phyloP scores from a whole-genome alignment of 2,113 vertebrate species.

The Oryzias woworae region DNA sequence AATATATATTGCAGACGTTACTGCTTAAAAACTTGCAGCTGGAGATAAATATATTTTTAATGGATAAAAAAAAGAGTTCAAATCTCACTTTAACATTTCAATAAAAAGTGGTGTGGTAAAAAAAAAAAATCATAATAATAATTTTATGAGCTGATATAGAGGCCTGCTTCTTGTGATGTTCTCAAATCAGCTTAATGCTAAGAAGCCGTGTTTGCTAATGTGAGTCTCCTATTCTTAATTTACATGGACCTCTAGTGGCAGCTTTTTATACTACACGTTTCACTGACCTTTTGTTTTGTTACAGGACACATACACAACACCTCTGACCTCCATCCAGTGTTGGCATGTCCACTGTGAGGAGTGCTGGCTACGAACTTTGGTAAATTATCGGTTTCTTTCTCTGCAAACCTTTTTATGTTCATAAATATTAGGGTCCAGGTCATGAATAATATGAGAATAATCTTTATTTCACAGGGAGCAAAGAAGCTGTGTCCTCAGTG shows the following conservation, averaged over 20 bases:
- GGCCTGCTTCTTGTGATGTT: no score
- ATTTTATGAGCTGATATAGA: no score
- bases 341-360: constrained; percentile 86
- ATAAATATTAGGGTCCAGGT: neutral
- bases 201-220: neutral
- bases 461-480: constrained; percentile 68
- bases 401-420: neutral
- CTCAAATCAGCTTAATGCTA: no score
- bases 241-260: constrained; percentile 65
- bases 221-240: constrained; percentile 2
- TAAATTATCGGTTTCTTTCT: constrained; percentile 40
- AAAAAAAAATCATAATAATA: no score
- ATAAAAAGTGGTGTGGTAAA: no score
- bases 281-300: neutral
- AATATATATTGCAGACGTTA: no score
- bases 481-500: constrained; percentile 85
- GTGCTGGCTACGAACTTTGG: constrained; percentile 83
- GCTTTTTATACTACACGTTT: constrained; percentile 22
- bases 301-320: constrained; percentile 80
- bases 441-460: neutral
- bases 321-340: constrained; percentile 83
- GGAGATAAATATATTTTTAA: no score
- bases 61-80: no score
- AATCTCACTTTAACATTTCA: no score
- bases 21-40: no score